Evolutionary conservation across 2,113 vertebrate species (phyloP).

Genomic region (Serinus canaria): DNA sequence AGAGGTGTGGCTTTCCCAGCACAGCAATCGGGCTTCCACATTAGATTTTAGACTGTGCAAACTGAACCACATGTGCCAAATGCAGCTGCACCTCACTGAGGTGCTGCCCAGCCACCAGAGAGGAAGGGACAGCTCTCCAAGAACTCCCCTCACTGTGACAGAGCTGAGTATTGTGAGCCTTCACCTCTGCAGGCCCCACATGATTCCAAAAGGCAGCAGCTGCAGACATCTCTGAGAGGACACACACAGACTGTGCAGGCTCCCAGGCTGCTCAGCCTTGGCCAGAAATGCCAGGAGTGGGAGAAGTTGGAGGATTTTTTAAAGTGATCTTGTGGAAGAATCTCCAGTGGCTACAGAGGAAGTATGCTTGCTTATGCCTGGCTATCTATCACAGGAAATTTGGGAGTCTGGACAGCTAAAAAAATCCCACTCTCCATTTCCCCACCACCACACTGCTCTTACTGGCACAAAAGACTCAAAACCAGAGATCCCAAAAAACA

Average conservation of each 20-base stretch:
- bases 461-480: background rate
- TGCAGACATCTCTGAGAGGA: background rate
- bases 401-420: background rate
- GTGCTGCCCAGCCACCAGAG: background rate
- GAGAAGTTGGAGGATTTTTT: background rate
- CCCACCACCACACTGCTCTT: background rate
- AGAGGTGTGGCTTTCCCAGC: background rate
- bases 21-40: background rate
- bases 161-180: background rate
- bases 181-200: accelerated
- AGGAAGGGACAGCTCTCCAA: background rate
- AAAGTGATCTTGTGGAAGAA: background rate
- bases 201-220: background rate
- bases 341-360: background rate
- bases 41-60: background rate
- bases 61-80: background rate
- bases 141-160: accelerated
- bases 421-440: background rate
- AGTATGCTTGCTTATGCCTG: background rate
- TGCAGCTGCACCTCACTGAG: background rate
- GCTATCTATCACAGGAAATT: background rate
- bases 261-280: background rate
- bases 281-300: background rate
- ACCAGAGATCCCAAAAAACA: background rate
- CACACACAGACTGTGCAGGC: background rate